Evolutionary conservation across 2,888 invertebrate species (phyloP), one percentile per base, ranked within the genome.

Genomic region (Epinotia bilunana): DNA sequence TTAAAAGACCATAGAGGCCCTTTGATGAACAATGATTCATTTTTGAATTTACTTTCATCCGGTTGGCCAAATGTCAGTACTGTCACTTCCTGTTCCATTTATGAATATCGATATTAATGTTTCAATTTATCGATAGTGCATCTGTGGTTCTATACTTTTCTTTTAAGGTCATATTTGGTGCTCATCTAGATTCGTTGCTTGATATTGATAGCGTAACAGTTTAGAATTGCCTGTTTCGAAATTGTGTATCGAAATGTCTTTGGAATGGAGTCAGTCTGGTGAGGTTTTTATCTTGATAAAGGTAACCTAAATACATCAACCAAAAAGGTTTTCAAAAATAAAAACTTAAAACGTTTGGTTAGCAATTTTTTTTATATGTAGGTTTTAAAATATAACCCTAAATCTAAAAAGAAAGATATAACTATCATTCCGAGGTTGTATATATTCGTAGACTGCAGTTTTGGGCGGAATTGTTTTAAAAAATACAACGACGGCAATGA

Each of bases 41-140:
- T 71, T 70, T 55, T 62, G 43, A 68, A 73, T 69, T 57, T 28
- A 74, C 70, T 74, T 71, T 70, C 74, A 64, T 71, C 70, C 70
- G 70, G 64, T 65, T 18, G 23, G 16, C 1, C n/a, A 65, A 74
- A 74, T 74, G 74, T 71, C 74, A 70, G 9, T 13, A 28, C 57
- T 55, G 16, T 43, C 58, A 64, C 53, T 65, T 71, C 74, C 74
- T 74, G 70, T 74, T 64, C 58, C 43, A 43, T 74, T 74, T 70
- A 39, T 23, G 55, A 58, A 53, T 64, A 64, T 64, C 53, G 69
- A 39, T 58, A 73, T 43, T 72, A 64, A 53, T 69, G 33, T 55
- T 68, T 63, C 39, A 33, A 13, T 64, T 62, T 49, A 69, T 64
- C 49, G 70, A 74, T 74, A 60, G 23, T 53, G 53, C 68, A 74